Evolutionary conservation across 1,140 invertebrate species (phyloP), one percentile per base, ranked within the genome.

Genomic region (Solen grandis): DNA sequence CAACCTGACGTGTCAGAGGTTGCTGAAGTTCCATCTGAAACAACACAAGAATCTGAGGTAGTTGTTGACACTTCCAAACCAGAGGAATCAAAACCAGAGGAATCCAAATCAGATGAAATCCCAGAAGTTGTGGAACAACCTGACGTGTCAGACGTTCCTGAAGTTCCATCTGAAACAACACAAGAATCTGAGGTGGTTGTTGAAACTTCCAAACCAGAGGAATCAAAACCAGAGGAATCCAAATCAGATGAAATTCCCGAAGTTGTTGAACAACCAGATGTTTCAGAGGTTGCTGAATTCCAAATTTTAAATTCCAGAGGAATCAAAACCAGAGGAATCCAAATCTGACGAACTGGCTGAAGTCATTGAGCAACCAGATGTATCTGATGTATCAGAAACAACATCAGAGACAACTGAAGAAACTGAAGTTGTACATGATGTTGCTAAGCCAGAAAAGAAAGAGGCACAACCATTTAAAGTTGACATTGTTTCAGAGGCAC

Each of bases 371-470:
- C 36, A 74, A 36, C 63, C 69, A 31, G 66, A 80, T 38, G 55
- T 70, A 4, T 60, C 41, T 50, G 69, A 78, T 31, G 69, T 70
- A 13, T 36, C 55, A 0, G 81, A 83, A 52, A 65, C 31, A 29
- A n/a, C 46, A 14, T 8, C 36, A 50, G 65, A 75, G 25, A 82
- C 62, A 19, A 55, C 68, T 2, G 59, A 78, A 41, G 52, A 73
- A 25, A 60, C 73, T 54, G 83, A 87, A 62, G 76, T 88, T 63
- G 57, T 63, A 33, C 46, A 81, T 60, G 85, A 89, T 54, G 27
- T 72, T 77, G 78, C 83, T 35, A 46, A 81, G 31, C 77, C 79
- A 27, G 54, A 63, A n/a, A 72, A 81, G 54, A 80, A 72, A 60
- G 60, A 84, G 54, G 66, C 63, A 5, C 78, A 84, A 78, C 46